Evolutionary conservation across 2,113 vertebrate species (phyloP), one percentile per base, ranked within the genome.

Genomic region (Crotalus viridis): DNA sequence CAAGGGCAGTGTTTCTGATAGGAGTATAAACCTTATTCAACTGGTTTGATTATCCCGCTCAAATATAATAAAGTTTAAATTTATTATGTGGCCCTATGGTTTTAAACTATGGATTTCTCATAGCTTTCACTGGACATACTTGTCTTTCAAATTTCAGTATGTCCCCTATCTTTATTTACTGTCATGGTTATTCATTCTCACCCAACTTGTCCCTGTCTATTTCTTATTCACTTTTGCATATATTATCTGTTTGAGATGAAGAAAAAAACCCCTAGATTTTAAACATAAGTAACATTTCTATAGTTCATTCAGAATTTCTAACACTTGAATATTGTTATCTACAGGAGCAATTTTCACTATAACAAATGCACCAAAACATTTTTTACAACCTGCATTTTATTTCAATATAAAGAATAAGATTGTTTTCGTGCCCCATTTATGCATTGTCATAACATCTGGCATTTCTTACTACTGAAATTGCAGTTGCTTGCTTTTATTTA

Each of bases 381-480:
- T 21, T 48, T 56, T 8, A 26, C 10, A 86, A 87, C 46, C 39
- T 86, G 39, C 4, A 12, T 59, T 19, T 28, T 81, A 81, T 91
- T 28, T 51, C 19, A 43, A 3, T 85, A 48, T 3, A 86, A 87
- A 39, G 5, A 91, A 55, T 54, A 88, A 10, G 5, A 61, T 61
- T 87, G 43, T 19, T 87, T 91, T 91, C 3, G 7, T 86, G 52
- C 22, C 24, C 22, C 28, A 46, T 15, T 56, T 57, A 19, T 90
- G 19, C 33, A 55, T 19, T 85, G 24, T 21, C 15, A 74, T 26
- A 55, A 81, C 22, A 55, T 43, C 22, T 89, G 55, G 39, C 88
- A 33, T 91, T 91, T 85, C 48, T 69, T 91, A 56, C 10, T 56
- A 13, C 26, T 91, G 93, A 88, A 89, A 92, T 5, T 39, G 88